These are phyloP conservation scores for Penaeus vannamei DNA, from an alignment of 1,140 invertebrate genomes.

Conservation along the genomic window DNA sequence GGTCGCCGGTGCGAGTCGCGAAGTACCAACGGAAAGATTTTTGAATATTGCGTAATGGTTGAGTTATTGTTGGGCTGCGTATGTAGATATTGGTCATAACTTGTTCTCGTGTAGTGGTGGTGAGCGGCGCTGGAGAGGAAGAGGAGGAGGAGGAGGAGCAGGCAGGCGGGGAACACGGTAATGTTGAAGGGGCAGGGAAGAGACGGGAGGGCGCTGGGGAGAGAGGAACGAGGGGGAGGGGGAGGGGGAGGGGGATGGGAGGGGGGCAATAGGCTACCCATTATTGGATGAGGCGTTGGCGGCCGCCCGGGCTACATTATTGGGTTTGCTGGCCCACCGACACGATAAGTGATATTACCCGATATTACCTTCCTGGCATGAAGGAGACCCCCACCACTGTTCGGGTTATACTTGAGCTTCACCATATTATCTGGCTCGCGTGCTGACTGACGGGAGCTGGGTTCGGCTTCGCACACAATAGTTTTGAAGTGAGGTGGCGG, in stretches of 20 bases:
- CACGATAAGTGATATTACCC: slow-evolving; percentile 65
- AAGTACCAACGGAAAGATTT: too few species aligned
- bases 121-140: too few species aligned
- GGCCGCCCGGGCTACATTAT: slow-evolving; percentile 54
- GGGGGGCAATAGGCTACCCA: neutral
- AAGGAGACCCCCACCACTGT: slow-evolving; percentile 29
- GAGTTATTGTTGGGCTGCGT: too few species aligned
- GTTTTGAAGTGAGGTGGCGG: too few species aligned
- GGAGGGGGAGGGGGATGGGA: slow-evolving; percentile 15
- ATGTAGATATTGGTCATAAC: too few species aligned
- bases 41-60: too few species aligned
- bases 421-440: too few species aligned
- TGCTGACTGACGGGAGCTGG: too few species aligned
- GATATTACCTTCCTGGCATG: slow-evolving; percentile 57
- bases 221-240: neutral
- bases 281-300: neutral
- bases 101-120: too few species aligned
- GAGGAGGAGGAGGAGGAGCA: neutral
- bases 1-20: too few species aligned
- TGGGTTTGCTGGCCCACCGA: slow-evolving; percentile 63
- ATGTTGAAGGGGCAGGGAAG: neutral
- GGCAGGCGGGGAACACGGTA: neutral
- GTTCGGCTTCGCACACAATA: too few species aligned
- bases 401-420: too few species aligned
- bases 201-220: neutral